A percentile compares a stretch with the other conserved stretches of the same genome.
Evolutionary conservation across 1,140 invertebrate species (phyloP).

Genomic region (Thaumetopoea pityocampa): DNA sequence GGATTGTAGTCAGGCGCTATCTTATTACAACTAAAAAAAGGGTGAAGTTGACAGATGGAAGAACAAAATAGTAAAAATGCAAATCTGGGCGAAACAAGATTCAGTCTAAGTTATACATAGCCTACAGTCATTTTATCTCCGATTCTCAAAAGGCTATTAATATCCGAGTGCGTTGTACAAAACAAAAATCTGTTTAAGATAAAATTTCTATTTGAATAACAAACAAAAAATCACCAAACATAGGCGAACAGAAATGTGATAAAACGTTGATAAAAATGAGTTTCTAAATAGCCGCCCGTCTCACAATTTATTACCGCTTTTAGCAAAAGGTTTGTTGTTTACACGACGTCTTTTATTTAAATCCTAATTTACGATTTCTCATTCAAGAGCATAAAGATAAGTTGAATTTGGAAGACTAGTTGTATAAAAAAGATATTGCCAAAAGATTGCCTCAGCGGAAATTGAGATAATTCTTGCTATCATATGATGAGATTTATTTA

Average conservation of each 20-base stretch:
- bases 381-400: constrained; percentile 47
- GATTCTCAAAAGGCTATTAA: too few species aligned
- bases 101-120: too few species aligned
- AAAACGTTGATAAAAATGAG: constrained; percentile 34
- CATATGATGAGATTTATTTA: not conserved
- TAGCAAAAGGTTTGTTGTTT: constrained; percentile 65
- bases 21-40: too few species aligned
- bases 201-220: constrained; percentile 19
- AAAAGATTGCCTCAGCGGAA: constrained; percentile 20
- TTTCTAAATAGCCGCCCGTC: constrained; percentile 34
- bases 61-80: too few species aligned
- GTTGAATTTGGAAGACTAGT: constrained; percentile 31
- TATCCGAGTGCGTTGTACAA: too few species aligned
- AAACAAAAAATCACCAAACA: constrained; percentile 16
- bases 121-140: too few species aligned
- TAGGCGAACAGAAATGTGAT: constrained; percentile 31
- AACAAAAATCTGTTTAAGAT: constrained; percentile 10
- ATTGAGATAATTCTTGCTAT: constrained; percentile 13
- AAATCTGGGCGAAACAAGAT: too few species aligned
- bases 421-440: constrained; percentile 20
- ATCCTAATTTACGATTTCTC: constrained; percentile 60
- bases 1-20: too few species aligned
- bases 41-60: too few species aligned
- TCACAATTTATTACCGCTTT: constrained; percentile 59
- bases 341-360: constrained; percentile 64